Evolutionary conservation across 2,888 invertebrate species (phyloP).

Genomic region (Chloroclystis v-ata): DNA sequence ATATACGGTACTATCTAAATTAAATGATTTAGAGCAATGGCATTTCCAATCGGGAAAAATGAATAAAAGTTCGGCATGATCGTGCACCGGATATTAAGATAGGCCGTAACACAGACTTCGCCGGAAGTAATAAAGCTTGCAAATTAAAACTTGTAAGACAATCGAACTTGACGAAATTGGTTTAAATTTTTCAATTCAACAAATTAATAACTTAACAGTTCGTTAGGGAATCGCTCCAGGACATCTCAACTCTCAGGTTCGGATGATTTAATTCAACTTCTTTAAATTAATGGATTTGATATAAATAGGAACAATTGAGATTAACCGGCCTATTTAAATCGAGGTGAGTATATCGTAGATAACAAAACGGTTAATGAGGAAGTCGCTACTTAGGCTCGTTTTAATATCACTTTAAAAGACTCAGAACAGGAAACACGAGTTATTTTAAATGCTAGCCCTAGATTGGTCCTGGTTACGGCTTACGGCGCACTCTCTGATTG

Average conservation of each 20-base stretch:
- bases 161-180: slow-evolving; percentile 32
- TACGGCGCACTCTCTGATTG: slow-evolving; percentile 39
- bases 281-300: slow-evolving; percentile 65
- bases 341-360: slow-evolving; percentile 58
- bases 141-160: slow-evolving; percentile 30
- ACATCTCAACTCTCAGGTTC: slow-evolving; percentile 48
- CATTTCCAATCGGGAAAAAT: slow-evolving; percentile 17
- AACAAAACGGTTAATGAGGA: slow-evolving; percentile 73
- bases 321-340: slow-evolving; percentile 57
- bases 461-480: slow-evolving; percentile 60
- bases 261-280: slow-evolving; percentile 68
- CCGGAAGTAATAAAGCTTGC: slow-evolving; percentile 27
- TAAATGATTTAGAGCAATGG: slow-evolving; percentile 17
- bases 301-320: slow-evolving; percentile 54
- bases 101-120: slow-evolving; percentile 21
- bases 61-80: slow-evolving; percentile 19
- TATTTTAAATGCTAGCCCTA: slow-evolving; percentile 67
- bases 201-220: slow-evolving; percentile 45
- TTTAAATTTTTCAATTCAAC: slow-evolving; percentile 40
- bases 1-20: neutral
- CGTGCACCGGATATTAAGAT: slow-evolving; percentile 27
- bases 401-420: slow-evolving; percentile 70
- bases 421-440: slow-evolving; percentile 64
- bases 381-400: slow-evolving; percentile 69
- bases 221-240: slow-evolving; percentile 39